Conservation (phyloP, 53 echinoderm and acorn worm genomes). For the Arbacia lixula region DNA sequence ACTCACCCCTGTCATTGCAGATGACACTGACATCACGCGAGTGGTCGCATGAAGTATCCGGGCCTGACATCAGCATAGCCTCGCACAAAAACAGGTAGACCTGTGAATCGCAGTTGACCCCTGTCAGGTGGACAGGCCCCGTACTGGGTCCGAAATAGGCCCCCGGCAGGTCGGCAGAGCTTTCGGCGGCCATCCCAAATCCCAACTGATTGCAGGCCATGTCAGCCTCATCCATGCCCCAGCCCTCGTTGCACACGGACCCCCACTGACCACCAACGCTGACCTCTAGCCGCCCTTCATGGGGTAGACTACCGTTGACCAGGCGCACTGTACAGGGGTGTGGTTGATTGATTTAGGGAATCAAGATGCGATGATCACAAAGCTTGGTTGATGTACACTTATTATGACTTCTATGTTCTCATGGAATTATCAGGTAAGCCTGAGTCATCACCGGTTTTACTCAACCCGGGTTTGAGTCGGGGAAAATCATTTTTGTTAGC, state of each 20-base stretch:
- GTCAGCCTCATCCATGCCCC: slow-evolving; percentile 28
- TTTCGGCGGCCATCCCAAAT: neutral
- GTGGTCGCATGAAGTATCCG: slow-evolving; percentile 9
- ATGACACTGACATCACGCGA: slow-evolving; percentile 30
- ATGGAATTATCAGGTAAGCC: no score
- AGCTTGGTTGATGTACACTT: no score
- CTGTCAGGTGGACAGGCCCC: slow-evolving; percentile 45
- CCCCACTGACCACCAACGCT: slow-evolving; percentile 18
- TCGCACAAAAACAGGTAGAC: slow-evolving; percentile 27
- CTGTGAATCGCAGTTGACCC: neutral
- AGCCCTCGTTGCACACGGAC: slow-evolving; percentile 27
- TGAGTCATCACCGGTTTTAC: no score
- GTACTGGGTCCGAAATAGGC: slow-evolving; percentile 20
- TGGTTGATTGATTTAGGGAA: no score
- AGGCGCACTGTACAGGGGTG: slow-evolving; percentile 11
- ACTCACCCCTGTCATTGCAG: slow-evolving; percentile 18
- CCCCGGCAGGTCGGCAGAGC: neutral
- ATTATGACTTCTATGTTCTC: no score
- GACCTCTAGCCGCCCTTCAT: slow-evolving; percentile 42
- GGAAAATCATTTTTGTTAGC: no score
- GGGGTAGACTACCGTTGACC: neutral
- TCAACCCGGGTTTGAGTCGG: no score
- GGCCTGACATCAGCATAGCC: neutral
- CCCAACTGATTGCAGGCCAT: slow-evolving; percentile 26
- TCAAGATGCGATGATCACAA: no score